These are phyloP conservation scores for Crossaster papposus DNA, from an alignment of 53 echinoderm and acorn worm genomes.

Conservation along the genomic window DNA sequence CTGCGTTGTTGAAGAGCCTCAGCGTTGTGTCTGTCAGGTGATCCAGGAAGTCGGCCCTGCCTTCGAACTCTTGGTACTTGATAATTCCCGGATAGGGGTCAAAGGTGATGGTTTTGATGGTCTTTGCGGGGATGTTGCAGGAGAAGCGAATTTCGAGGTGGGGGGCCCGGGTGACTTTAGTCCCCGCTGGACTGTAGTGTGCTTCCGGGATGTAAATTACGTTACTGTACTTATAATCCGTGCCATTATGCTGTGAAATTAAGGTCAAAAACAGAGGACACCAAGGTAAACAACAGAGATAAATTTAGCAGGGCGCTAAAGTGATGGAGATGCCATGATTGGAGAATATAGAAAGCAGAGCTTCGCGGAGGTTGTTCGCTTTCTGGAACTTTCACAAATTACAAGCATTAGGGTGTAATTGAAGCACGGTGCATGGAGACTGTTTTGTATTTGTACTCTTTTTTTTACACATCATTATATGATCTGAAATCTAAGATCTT, in stretches of 20 bases:
- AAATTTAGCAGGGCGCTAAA: no score
- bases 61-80: not conserved
- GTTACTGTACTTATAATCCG: conserved; percentile 23
- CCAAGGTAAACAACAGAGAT: not conserved
- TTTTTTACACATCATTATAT: no score
- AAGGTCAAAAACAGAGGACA: not conserved
- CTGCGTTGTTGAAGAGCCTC: not conserved
- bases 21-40: not conserved
- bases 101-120: conserved; percentile 14
- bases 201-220: conserved; percentile 33
- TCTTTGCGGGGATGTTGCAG: conserved; percentile 20
- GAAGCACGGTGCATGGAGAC: no score
- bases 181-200: conserved; percentile 7
- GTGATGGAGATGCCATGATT: no score
- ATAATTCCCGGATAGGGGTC: not conserved
- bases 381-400: no score
- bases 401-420: no score
- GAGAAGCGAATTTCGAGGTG: not conserved
- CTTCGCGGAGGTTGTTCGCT: no score
- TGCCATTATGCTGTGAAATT: conserved; percentile 16
- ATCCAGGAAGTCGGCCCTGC: not conserved
- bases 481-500: no score
- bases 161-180: conserved; percentile 23
- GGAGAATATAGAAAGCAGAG: no score
- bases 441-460: no score